Evolutionary conservation across 1,140 invertebrate genomes (phyloP), one percentile per base, ranked within the genome.

Genomic region (Danaus melanippus): DNA sequence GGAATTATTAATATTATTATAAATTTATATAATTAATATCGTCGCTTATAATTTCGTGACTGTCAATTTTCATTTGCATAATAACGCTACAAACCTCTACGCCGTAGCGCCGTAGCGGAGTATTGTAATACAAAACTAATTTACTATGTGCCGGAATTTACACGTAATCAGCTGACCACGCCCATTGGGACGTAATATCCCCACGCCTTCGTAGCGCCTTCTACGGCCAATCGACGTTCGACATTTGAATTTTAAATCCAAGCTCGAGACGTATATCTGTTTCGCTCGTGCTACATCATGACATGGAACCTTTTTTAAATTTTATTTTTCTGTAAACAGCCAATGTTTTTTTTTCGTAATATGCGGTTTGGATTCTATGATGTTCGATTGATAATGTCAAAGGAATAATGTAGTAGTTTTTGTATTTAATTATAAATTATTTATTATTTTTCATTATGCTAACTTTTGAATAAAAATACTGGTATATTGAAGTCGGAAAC

Each of bases 71-170:
- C 2, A 32, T 32, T 32, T 32, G 21, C 21, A 32, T 32, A 12
- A 44, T 44, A 44, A 10, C 6, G 50, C 42, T 32, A 32, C 21
- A 8, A 32, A 32, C 5, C 21, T 46, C 76, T 79, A 79, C 73
- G 68, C 39, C 71, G 78, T 79, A 77, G 74, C 67, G 51, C 21
- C 66, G 69, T 74, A 74, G 66, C 65, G 53, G 69, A 58, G 69
- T 75, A 69, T 68, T 72, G 64, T 69, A 68, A 69, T 69, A 64
- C 64, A 65, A 59, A 74, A 71, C 72, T 76, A 81, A 79, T 79
- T 81, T 78, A 79, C 79, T 74, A 71, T 62, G 69, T 67, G 67
- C 66, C 67, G 71, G 76, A 80, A 79, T 79, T 75, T 64, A 73
- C 74, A 74, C 74, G 66, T 74, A 66, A 61, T 64, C 61, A 62